Evolutionary conservation across 2,888 invertebrate genomes (phyloP).

Genomic region (Trissolcus brochymenae): DNA sequence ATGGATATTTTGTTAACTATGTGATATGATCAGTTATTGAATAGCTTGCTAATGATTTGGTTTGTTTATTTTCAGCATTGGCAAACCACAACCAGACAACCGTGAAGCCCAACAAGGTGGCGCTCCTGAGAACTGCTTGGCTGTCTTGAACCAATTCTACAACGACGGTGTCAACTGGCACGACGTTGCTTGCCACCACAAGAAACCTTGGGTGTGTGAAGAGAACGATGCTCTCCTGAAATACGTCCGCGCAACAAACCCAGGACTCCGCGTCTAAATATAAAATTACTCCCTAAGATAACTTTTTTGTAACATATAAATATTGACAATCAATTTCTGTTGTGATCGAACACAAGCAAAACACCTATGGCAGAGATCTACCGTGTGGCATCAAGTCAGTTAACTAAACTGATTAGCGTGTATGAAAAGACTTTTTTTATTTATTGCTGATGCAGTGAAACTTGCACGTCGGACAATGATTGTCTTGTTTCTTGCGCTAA

Average conservation of each 20-base stretch:
- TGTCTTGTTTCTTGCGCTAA: constrained; percentile 18
- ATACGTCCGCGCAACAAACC: constrained; percentile 89
- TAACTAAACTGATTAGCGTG: constrained; percentile 70
- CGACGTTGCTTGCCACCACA: constrained; percentile 92
- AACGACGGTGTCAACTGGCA: constrained; percentile 95
- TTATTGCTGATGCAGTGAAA: constrained; percentile 64
- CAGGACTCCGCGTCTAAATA: constrained; percentile 83
- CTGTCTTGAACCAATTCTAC: constrained; percentile 92
- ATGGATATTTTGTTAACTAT: too few relatives aligned
- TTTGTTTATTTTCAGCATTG: constrained; percentile 77
- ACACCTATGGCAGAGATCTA: constrained; percentile 12
- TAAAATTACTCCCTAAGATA: too few relatives aligned
- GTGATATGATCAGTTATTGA: neutral
- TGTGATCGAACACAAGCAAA: neutral
- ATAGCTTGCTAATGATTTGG: neutral
- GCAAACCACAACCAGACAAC: constrained; percentile 92
- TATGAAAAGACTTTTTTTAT: constrained; percentile 64
- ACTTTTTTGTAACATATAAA: neutral
- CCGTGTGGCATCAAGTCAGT: constrained; percentile 54
- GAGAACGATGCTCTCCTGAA: constrained; percentile 91
- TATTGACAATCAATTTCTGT: constrained; percentile 9
- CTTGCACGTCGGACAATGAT: constrained; percentile 23
- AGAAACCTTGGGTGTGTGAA: constrained; percentile 92
- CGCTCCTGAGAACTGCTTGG: constrained; percentile 90
- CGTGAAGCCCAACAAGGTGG: constrained; percentile 89